Conservation (phyloP, 1,140 invertebrate genomes). For the Drosophila parvula region DNA sequence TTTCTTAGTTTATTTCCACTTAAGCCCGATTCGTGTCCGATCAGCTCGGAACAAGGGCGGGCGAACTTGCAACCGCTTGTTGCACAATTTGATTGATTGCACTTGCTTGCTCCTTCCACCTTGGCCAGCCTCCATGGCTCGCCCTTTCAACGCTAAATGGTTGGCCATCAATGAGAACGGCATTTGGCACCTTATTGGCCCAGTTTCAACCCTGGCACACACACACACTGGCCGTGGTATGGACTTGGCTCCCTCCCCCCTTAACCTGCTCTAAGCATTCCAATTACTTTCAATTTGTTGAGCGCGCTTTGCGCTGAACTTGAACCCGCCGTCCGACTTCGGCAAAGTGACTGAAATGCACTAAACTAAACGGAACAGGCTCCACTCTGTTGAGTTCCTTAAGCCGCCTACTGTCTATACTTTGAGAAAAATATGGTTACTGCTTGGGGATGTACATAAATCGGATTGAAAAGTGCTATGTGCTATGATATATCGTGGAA, state of each 20-base stretch:
- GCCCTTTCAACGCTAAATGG: conserved; percentile 38
- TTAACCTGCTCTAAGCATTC: conserved; percentile 47
- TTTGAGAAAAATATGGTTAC: neutral
- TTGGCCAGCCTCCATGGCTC: neutral
- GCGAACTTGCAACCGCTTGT: conserved; percentile 36
- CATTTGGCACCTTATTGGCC: conserved; percentile 46
- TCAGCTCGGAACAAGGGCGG: neutral
- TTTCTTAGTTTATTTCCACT: neutral
- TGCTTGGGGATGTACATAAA: too few relatives aligned
- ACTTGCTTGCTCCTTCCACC: conserved; percentile 1
- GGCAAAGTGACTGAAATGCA: conserved; percentile 20
- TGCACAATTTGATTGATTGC: conserved; percentile 45
- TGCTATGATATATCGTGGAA: too few relatives aligned
- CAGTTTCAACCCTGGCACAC: conserved; percentile 11
- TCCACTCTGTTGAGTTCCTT: neutral
- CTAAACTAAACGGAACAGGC: conserved; percentile 8
- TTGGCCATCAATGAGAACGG: conserved; percentile 34
- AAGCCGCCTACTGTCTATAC: neutral
- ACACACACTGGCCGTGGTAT: neutral
- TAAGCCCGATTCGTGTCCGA: conserved; percentile 1
- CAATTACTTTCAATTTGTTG: conserved; percentile 65
- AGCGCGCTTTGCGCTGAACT: conserved; percentile 49
- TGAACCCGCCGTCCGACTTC: conserved; percentile 30
- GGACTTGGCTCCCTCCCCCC: neutral
- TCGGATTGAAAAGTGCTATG: too few relatives aligned